Evolutionary conservation across 2,888 invertebrate genomes (phyloP).

Genomic region (Conchocele bisecta): DNA sequence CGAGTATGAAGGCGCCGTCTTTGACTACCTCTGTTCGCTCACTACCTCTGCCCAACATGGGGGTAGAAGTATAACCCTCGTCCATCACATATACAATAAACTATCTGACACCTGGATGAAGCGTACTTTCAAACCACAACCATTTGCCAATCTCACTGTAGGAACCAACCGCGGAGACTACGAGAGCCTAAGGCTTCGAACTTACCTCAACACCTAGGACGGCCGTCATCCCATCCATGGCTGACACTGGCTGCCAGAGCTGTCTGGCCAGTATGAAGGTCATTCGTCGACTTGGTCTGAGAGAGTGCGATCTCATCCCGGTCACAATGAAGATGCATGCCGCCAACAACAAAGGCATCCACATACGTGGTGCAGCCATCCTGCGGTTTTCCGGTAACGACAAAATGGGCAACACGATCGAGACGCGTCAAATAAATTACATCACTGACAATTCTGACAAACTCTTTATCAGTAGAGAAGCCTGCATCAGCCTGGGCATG

Average conservation of each 20-base stretch:
- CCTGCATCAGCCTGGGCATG: slow-evolving; percentile 61
- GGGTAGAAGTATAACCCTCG: too few species aligned
- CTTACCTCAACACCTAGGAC: too few species aligned
- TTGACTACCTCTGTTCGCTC: too few species aligned
- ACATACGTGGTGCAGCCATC: slow-evolving; percentile 64
- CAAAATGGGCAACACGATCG: slow-evolving; percentile 24
- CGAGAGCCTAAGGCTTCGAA: too few species aligned
- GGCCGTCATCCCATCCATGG: slow-evolving; percentile 52
- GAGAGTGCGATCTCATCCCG: slow-evolving; percentile 59
- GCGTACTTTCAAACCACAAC: too few species aligned
- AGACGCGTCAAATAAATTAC: slow-evolving; percentile 67
- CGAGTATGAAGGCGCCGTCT: too few species aligned
- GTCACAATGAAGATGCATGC: slow-evolving; percentile 68
- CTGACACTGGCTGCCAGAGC: slow-evolving; percentile 63
- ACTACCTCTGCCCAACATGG: too few species aligned
- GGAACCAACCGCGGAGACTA: too few species aligned
- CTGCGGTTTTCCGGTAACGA: slow-evolving; percentile 52
- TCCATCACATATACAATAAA: too few species aligned
- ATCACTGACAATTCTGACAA: slow-evolving; percentile 63
- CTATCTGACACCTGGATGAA: too few species aligned
- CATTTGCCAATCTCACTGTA: too few species aligned
- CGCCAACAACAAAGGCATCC: slow-evolving; percentile 63
- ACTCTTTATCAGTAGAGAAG: slow-evolving; percentile 65
- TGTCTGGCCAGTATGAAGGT: slow-evolving; percentile 62
- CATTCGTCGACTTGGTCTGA: slow-evolving; percentile 55